Evolutionary conservation across 2,113 vertebrate species (phyloP).

Genomic region (Pantherophis guttatus): DNA sequence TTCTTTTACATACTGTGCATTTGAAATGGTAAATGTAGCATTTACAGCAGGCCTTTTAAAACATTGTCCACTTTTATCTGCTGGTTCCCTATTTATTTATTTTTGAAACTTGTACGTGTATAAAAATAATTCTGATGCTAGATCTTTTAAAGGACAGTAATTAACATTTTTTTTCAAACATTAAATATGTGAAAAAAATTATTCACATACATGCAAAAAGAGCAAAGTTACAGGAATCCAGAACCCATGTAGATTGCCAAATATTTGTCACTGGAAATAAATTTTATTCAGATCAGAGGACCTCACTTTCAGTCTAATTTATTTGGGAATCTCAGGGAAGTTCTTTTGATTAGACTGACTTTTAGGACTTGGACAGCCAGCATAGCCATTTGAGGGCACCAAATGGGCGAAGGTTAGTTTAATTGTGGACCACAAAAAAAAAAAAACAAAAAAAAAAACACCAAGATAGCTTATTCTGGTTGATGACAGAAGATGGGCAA

Average conservation of each 20-base stretch:
- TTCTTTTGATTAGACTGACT: neutral
- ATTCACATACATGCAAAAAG: neutral
- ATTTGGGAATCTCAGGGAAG: neutral
- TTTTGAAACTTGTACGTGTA: neutral
- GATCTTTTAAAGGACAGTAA: neutral
- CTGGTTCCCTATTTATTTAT: neutral
- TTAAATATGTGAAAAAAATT: neutral
- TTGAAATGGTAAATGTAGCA: neutral
- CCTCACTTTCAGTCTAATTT: neutral
- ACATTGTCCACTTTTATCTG: neutral
- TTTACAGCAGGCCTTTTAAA: neutral
- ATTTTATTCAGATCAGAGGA: neutral
- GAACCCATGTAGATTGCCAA: neutral
- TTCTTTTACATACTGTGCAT: neutral
- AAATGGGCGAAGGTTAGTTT: neutral
- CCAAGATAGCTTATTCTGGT: neutral
- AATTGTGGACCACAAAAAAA: neutral
- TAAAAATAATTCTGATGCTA: neutral
- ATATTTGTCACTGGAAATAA: neutral
- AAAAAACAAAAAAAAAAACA: too few species aligned
- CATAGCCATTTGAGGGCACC: neutral
- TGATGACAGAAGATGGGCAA: neutral
- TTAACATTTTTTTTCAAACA: neutral
- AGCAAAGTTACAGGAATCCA: neutral
- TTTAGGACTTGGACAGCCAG: neutral